Evolutionary conservation across 2,113 vertebrate species (phyloP).

Genomic region (Sinocyclocheilus maitianheensis): DNA sequence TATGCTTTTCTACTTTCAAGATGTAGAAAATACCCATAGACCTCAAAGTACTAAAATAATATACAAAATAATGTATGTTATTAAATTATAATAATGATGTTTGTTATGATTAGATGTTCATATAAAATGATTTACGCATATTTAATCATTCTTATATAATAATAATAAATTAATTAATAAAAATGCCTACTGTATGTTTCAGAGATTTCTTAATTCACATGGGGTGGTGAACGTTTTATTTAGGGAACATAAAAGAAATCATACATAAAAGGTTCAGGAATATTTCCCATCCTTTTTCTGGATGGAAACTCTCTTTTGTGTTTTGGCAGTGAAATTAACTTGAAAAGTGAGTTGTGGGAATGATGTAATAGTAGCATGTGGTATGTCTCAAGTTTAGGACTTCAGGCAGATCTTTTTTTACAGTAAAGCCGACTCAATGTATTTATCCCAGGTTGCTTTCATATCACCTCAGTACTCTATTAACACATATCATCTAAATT

Average conservation of each 20-base stretch:
- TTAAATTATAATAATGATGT: neutral
- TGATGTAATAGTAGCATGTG: constrained; percentile 10
- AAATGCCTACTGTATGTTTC: neutral
- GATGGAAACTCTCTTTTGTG: neutral
- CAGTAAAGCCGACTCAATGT: neutral
- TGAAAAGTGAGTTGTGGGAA: constrained; percentile 12
- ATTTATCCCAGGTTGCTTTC: constrained; percentile 1
- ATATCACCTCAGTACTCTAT: neutral
- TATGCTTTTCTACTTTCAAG: neutral
- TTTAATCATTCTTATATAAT: neutral
- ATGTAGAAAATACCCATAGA: neutral
- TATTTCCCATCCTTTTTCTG: neutral
- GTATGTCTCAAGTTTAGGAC: constrained; percentile 26
- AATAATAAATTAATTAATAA: neutral
- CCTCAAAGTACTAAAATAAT: neutral
- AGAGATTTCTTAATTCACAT: neutral
- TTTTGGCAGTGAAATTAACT: constrained; percentile 3
- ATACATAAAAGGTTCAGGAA: constrained; percentile 8
- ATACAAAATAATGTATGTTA: neutral
- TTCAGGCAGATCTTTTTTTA: constrained; percentile 17
- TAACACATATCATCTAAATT: neutral
- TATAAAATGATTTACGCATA: neutral
- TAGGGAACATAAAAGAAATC: neutral
- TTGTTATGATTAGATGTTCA: neutral
- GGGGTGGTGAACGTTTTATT: neutral